Evolutionary conservation across 2,797 vertebrate genomes (phyloP), one percentile per base, ranked within the genome.

Genomic region (Mormyrops boulengeri): DNA sequence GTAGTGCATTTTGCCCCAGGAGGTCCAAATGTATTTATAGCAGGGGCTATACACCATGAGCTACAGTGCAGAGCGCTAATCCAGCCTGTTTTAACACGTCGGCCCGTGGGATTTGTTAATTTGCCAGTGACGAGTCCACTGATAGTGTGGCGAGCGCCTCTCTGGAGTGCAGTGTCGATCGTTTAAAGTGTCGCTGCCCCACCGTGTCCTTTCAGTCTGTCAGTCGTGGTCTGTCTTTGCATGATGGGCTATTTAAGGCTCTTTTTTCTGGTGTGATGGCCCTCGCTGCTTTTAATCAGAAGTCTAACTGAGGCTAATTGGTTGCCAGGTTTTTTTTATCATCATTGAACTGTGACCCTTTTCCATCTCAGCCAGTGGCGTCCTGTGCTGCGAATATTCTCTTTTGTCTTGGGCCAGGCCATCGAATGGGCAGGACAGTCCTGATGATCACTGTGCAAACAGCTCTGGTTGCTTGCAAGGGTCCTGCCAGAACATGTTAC

Each of bases 11-110:
- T 41, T 38, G 38, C 73, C 38, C 17, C 2, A 91, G 93, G 92
- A 91, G 92, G 92, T 89, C 0, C 1, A 88, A 52, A 82, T 90
- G 89, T 94, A 94, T 94, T 94, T 93, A 93, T 91, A 93, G 91
- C 91, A 90, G 90, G 87, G 85, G 91, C 92, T 93, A 90, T 92
- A 85, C 85, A 50, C 89, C 47, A 92, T 86, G 89, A 85, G 91
- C 82, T 60, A 30, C 38, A 7, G 38, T 6, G 19, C 77, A 17
- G 77, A 41, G 55, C 22, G 77, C 91, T 91, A 91, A 94, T 92
- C 92, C 92, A 89, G 66, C 88, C 90, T 44, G 52, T 92, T 93
- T 92, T 90, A 91, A 85, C 88, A 47, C 30, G 53, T 30, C 44
- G 8, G 5, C 77, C 57, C 17, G 3, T 17, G 9, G 53, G 88